Base-by-base conservation (phyloP, 92 coral and sea anemone genomes). In the Epizoanthus rinbou region DNA sequence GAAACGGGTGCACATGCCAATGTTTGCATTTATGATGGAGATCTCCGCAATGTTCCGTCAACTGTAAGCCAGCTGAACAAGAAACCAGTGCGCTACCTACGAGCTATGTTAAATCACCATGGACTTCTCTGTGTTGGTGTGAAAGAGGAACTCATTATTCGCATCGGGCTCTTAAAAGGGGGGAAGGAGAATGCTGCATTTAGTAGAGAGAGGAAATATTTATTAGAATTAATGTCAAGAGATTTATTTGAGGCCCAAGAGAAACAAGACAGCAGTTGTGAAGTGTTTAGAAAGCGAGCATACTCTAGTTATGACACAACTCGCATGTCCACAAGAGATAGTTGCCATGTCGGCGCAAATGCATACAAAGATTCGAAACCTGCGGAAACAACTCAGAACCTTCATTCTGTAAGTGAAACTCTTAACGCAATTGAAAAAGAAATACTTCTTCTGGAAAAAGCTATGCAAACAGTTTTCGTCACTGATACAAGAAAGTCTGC, bases 1-100 rank as follows among this genome's bases (percentile, higher is more conserved):
- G 14, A 45, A 69, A 35, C 57, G 10, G 57, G n/a, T n/a, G n/a
- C n/a, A n/a, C n/a, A n/a, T n/a, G n/a, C n/a, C n/a, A n/a, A n/a
- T n/a, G n/a, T n/a, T n/a, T n/a, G n/a, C n/a, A n/a, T n/a, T n/a
- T 74, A 57, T 83, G 80, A 83, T 83, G 80, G 80, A 47, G 68
- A 70, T 83, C 76, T 83, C 53, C 56, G 10, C 80, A 83, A 71
- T 57, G 71, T 83, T 21, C 80, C 86, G 11, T 83, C 86, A 45
- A 70, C 86, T 15, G 86, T 83, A 17, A 83, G 86, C 67, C 59
- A 83, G 72, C 76, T 83, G 76, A 83, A 83, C 52, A 83, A 83
- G 8, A 53, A 83, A 58, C 33, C 79, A 1, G 80, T 70, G 15
- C 45, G 62, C 50, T 52, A 81, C 24, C 76, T 83, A 25, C 75